Evolutionary conservation across 2,113 vertebrate genomes (phyloP).

Genomic region (Thunnus maccoyii): DNA sequence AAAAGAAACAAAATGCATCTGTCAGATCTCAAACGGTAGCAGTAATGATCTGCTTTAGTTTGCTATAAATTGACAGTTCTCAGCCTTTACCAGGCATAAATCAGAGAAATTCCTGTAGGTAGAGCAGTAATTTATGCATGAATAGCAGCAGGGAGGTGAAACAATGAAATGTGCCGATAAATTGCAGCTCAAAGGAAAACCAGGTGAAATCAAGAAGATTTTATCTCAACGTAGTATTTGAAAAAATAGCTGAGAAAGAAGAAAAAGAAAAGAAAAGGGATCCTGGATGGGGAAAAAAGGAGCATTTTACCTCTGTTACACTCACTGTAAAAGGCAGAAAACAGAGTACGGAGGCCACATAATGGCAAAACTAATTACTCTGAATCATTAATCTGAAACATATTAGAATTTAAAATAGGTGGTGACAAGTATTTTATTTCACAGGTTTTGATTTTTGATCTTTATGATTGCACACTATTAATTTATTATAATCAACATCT

Average conservation of each 20-base stretch:
- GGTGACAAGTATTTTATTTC: too few relatives aligned
- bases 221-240: background rate
- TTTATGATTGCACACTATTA: too few relatives aligned
- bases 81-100: slow-evolving; percentile 32
- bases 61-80: slow-evolving; percentile 10
- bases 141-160: slow-evolving; percentile 25
- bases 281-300: background rate
- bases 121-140: slow-evolving; percentile 42
- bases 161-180: slow-evolving; percentile 11
- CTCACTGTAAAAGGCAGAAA: background rate
- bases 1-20: background rate
- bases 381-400: too few relatives aligned
- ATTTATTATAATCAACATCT: too few relatives aligned
- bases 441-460: too few relatives aligned
- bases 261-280: background rate
- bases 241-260: background rate
- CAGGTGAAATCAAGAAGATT: background rate
- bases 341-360: background rate
- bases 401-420: too few relatives aligned
- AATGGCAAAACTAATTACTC: background rate
- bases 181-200: slow-evolving; percentile 25
- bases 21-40: background rate
- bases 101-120: slow-evolving; percentile 41
- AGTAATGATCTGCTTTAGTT: slow-evolving; percentile 33
- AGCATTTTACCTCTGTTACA: background rate